Conservation (phyloP, 2,113 vertebrate genomes). For the Centropristis striata region DNA sequence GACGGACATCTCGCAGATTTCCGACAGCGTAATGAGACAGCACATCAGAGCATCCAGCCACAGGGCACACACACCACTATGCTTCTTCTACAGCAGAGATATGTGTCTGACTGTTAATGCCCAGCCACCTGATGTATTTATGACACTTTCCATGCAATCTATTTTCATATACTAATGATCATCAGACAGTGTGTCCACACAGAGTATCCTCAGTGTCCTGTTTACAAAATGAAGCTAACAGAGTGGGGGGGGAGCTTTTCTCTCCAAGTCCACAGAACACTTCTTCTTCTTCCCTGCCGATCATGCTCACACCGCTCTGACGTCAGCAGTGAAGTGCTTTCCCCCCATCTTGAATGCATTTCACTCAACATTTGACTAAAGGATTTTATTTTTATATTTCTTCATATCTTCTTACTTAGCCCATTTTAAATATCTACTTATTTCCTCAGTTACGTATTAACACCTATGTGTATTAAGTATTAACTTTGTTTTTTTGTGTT, state of each 20-base stretch:
- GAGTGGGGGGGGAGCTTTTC: conserved; percentile 5
- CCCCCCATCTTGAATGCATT: conserved; percentile 1
- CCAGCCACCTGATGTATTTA: conserved; percentile 25
- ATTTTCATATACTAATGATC: conserved; percentile 77
- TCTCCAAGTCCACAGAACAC: not conserved
- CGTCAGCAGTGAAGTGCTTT: conserved; percentile 11
- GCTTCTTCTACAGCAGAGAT: conserved; percentile 22
- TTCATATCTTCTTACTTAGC: conserved; percentile 20
- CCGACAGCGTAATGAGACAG: conserved; percentile 15
- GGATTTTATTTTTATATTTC: conserved; percentile 68
- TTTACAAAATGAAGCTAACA: conserved; percentile 48
- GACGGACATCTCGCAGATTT: conserved; percentile 11
- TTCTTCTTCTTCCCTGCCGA: not conserved
- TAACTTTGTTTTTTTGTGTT: conserved; percentile 6
- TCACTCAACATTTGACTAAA: conserved; percentile 30
- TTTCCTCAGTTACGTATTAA: conserved; percentile 18
- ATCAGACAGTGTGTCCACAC: conserved; percentile 8
- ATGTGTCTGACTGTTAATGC: conserved; percentile 24
- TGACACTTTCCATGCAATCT: conserved; percentile 51
- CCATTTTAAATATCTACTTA: conserved; percentile 11
- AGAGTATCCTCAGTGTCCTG: conserved; percentile 45
- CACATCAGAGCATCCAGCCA: conserved; percentile 12
- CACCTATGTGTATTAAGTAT: conserved; percentile 9
- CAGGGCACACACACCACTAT: conserved; percentile 14
- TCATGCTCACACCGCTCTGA: not conserved